Percentiles rank a stretch among this genome's conserved stretches.
Evolutionary conservation across 2,113 vertebrate species (phyloP).

Genomic region (Planiliza haematocheilus): DNA sequence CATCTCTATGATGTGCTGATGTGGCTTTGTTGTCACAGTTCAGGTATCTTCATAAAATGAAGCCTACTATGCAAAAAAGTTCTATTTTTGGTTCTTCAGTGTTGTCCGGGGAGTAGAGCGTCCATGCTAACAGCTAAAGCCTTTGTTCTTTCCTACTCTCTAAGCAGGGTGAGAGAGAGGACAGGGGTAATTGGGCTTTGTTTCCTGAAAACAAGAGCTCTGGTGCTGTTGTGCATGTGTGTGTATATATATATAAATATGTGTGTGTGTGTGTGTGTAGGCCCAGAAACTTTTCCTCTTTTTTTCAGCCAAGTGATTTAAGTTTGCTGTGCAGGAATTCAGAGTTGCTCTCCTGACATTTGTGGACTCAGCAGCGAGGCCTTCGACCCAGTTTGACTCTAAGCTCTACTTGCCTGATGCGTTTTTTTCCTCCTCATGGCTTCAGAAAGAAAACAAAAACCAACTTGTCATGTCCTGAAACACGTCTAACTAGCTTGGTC

Average conservation of each 20-base stretch:
- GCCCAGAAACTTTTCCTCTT: background rate
- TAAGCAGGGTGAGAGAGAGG: slow-evolving; percentile 50
- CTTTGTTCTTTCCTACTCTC: slow-evolving; percentile 30
- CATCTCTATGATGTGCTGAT: background rate
- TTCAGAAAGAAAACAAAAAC: background rate
- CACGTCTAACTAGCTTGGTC: background rate
- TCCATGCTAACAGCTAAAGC: background rate
- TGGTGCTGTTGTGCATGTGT: background rate
- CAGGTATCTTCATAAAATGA: background rate
- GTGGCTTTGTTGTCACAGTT: background rate
- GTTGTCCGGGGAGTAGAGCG: background rate
- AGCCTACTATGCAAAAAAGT: background rate
- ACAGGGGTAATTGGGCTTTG: slow-evolving; percentile 52
- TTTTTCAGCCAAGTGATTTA: slow-evolving; percentile 27
- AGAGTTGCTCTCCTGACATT: slow-evolving; percentile 22
- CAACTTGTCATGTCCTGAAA: slow-evolving; percentile 7
- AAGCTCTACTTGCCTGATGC: background rate
- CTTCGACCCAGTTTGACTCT: slow-evolving; percentile 44
- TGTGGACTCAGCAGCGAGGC: slow-evolving; percentile 1
- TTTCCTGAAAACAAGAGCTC: slow-evolving; percentile 64
- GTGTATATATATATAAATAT: background rate
- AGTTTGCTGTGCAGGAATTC: slow-evolving; percentile 14
- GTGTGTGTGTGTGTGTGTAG: background rate
- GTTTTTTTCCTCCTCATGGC: background rate
- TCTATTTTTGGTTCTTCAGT: background rate